Evolutionary conservation across 2,888 invertebrate species (phyloP).

Genomic region (Machimus atricapillus): DNA sequence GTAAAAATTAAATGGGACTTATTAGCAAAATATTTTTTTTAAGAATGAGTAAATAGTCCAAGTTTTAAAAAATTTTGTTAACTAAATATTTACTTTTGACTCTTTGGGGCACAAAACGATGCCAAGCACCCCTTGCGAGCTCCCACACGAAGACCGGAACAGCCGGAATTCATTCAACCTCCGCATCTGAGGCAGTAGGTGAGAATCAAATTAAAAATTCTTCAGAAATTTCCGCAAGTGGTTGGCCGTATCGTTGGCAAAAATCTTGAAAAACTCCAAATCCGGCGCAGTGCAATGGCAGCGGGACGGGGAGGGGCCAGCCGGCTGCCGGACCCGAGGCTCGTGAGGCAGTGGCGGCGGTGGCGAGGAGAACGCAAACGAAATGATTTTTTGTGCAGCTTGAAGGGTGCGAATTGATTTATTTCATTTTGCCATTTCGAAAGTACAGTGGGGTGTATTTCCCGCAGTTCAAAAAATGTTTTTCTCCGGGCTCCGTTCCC

Average conservation of each 20-base stretch:
- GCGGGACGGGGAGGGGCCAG: neutral
- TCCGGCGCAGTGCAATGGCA: neutral
- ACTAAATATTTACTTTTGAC: neutral
- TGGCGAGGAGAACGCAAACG: neutral
- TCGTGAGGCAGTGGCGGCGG: neutral
- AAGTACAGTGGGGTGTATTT: conserved; percentile 33
- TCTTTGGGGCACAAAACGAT: neutral
- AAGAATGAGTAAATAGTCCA: too few species aligned
- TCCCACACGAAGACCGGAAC: neutral
- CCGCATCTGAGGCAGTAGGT: neutral
- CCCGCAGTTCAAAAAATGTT: conserved; percentile 26
- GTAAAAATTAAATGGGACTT: too few species aligned
- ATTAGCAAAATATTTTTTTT: too few species aligned
- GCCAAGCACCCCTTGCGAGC: neutral
- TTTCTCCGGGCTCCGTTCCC: neutral
- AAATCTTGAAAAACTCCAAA: neutral
- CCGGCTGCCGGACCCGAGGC: neutral
- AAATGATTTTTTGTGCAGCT: conserved; percentile 2
- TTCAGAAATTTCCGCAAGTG: neutral
- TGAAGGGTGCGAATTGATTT: conserved; percentile 36
- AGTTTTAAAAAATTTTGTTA: neutral
- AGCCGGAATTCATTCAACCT: neutral
- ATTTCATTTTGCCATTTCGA: conserved; percentile 33
- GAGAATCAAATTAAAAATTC: neutral
- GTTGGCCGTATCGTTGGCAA: neutral